Conservation (phyloP, 2,113 vertebrate genomes). For the Lepisosteus osseus region DNA sequence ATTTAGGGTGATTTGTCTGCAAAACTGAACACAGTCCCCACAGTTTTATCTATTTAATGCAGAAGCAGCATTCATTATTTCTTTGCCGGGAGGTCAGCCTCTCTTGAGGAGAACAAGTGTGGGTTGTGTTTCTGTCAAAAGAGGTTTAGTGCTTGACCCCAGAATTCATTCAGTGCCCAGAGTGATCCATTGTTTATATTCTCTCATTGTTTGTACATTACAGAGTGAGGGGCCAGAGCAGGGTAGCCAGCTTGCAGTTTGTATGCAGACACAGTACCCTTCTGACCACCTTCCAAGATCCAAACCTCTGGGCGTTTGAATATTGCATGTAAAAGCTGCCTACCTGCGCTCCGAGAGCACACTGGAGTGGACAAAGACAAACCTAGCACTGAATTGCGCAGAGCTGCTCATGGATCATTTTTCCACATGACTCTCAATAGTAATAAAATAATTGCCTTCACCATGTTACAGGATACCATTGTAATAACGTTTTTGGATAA, state of each 20-base stretch:
- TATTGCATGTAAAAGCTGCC: no score
- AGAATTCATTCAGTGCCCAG: conserved; percentile 66
- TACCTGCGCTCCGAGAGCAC: no score
- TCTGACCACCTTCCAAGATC: conserved; percentile 11
- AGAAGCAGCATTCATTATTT: conserved; percentile 67
- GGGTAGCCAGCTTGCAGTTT: conserved; percentile 33
- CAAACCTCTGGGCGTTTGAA: background rate
- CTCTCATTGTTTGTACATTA: conserved; percentile 68
- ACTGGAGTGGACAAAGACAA: no score
- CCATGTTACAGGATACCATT: no score
- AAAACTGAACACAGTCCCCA: conserved; percentile 50
- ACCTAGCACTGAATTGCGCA: no score
- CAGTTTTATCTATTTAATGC: conserved; percentile 64
- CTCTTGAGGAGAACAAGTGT: conserved; percentile 73
- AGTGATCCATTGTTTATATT: conserved; percentile 67
- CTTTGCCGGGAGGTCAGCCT: conserved; percentile 63
- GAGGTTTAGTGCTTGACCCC: conserved; percentile 69
- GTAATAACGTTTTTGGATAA: no score
- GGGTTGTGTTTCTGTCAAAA: conserved; percentile 68
- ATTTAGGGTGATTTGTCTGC: conserved; percentile 60
- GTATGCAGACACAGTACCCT: conserved; percentile 43
- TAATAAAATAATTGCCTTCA: no score
- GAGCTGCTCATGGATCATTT: no score
- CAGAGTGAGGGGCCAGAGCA: conserved; percentile 46
- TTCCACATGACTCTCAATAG: no score